These are phyloP conservation scores for Hemicrepidius hirtus DNA, from an alignment of 2,888 invertebrate genomes.

Conservation along the genomic window DNA sequence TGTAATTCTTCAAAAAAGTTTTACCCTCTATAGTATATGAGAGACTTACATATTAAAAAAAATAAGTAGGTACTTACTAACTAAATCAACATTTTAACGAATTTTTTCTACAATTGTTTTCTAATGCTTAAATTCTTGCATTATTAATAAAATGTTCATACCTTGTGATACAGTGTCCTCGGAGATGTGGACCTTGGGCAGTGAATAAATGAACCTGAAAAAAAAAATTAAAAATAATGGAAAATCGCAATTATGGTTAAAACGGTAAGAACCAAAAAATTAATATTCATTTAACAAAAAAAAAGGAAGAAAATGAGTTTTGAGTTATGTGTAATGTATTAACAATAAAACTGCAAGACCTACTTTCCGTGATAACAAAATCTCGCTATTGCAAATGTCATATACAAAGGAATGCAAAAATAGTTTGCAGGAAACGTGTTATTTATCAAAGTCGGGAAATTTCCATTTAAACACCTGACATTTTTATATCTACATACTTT, in stretches of 20 bases:
- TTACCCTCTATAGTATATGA: no score
- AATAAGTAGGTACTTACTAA: no score
- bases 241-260: no score
- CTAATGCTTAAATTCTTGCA: no score
- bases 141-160: no score
- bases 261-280: no score
- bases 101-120: no score
- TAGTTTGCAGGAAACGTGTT: background rate
- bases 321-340: background rate
- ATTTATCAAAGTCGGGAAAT: constrained; percentile 1
- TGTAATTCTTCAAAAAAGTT: no score
- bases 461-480: background rate
- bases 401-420: background rate
- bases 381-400: background rate
- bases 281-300: no score
- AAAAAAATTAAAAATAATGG: background rate
- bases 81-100: no score
- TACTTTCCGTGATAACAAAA: background rate
- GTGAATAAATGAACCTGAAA: constrained; percentile 2
- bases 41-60: no score
- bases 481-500: background rate
- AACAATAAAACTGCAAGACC: background rate
- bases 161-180: background rate
- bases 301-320: no score
- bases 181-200: background rate